Conservation (phyloP, 53 echinoderm and acorn worm species). For the Luidia sarsii region DNA sequence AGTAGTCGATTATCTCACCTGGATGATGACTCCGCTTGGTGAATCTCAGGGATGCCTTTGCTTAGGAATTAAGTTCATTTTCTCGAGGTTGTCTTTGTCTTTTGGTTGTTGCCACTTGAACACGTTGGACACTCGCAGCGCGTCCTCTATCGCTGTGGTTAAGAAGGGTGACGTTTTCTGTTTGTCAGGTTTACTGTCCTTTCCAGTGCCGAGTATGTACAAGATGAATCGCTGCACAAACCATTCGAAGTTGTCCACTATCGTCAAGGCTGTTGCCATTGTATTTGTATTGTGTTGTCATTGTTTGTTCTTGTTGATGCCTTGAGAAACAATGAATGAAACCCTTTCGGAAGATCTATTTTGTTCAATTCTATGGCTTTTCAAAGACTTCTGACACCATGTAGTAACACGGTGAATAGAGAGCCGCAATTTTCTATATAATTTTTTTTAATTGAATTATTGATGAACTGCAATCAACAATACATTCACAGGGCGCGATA, state of each 20-base stretch:
- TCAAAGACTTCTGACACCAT: constrained; percentile 37
- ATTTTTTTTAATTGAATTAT: too few species aligned
- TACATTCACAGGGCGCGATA: too few species aligned
- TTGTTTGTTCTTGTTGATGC: too few species aligned
- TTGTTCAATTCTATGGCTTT: constrained; percentile 12
- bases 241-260: constrained; percentile 38
- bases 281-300: too few species aligned
- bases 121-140: constrained; percentile 19
- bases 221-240: constrained; percentile 18
- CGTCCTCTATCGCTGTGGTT: constrained; percentile 14
- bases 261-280: too few species aligned
- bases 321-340: too few species aligned
- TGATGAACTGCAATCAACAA: too few species aligned
- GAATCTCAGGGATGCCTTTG: neutral
- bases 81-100: constrained; percentile 37
- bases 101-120: constrained; percentile 6
- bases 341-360: constrained; percentile 16
- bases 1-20: constrained; percentile 46
- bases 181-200: constrained; percentile 25
- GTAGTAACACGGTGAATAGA: constrained; percentile 5
- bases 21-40: constrained; percentile 27
- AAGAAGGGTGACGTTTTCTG: constrained; percentile 28
- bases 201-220: constrained; percentile 33
- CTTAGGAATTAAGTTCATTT: constrained; percentile 10
- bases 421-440: too few species aligned